phyloP scores from a whole-genome alignment of 2,888 invertebrate species.

The Shargacucullia verbasci region DNA sequence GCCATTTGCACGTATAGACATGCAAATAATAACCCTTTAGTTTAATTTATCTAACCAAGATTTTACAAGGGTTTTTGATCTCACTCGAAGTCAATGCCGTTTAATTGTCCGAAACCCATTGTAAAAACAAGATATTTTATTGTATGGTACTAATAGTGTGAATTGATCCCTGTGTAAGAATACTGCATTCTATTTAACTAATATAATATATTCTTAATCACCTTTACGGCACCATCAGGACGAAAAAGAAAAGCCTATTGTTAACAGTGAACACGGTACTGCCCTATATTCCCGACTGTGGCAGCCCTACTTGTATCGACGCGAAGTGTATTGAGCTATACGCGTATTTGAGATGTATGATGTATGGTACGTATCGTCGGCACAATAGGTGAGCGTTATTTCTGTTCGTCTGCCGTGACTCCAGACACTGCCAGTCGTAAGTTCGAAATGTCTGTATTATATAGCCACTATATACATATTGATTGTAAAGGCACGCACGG shows the following conservation, averaged over 20 bases:
- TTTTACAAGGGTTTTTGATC: too few species aligned
- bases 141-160: too few species aligned
- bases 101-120: too few species aligned
- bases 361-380: conserved; percentile 70
- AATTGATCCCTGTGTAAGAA: conserved; percentile 10
- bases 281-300: conserved; percentile 39
- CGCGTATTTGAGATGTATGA: conserved; percentile 66
- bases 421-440: conserved; percentile 63
- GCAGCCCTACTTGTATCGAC: conserved; percentile 40
- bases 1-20: too few species aligned
- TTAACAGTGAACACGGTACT: conserved; percentile 35
- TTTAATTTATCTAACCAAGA: too few species aligned
- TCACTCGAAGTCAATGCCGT: too few species aligned
- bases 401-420: conserved; percentile 74
- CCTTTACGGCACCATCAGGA: conserved; percentile 10
- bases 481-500: conserved; percentile 51
- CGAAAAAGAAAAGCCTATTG: conserved; percentile 36
- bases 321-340: conserved; percentile 59
- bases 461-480: conserved; percentile 53
- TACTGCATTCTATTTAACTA: conserved; percentile 3
- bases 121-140: too few species aligned
- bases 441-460: conserved; percentile 41
- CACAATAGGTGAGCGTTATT: conserved; percentile 85
- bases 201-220: conserved; percentile 37
- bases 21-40: too few species aligned